Evolutionary conservation across 2,888 invertebrate species (phyloP), one percentile per base, ranked within the genome.

Genomic region (Tipula lateralis): DNA sequence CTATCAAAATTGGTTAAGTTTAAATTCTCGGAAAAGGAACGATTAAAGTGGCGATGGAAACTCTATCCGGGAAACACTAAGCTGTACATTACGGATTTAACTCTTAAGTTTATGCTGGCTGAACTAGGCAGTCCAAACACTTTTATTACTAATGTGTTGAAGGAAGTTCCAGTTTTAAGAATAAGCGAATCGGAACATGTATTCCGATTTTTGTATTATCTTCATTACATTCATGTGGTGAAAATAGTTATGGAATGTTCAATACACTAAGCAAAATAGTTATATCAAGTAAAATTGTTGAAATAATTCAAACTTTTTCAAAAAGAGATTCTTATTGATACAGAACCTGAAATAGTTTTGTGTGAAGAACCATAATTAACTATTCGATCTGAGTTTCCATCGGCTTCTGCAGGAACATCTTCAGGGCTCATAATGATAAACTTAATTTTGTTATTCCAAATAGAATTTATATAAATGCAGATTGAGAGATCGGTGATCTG

Each of bases 91-190:
- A 6, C 6, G 32, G 32, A 32, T 32, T 44, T 29, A 29, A 80
- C 80, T 29, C 80, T 80, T 66, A 66, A 66, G 66, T 66, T 66
- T 24, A 19, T 66, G 66, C 24, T 66, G 16, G 16, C 12, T 66
- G 66, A 66, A 66, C 66, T 66, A 66, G 66, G 19, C 66, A 66
- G 19, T 66, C 84, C 84, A 80, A 85, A 80, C 32, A 84, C 44
- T 19, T 83, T 83, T 12, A 44, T 84, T 39, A 83, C 44, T 16
- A 84, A 83, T 7, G 81, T 83, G 83, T 19, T 83, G 13, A 84
- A 44, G n/a, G 29, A 82, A 19, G 29, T n/a, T n/a, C 32, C 44
- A 44, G 16, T 44, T 16, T 16, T 44, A 44, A 44, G 44, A 44
- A 44, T 44, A n/a, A 39, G 44, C 16, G 6, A 44, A 16, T 1